A percentile compares a stretch with the other conserved stretches of the same genome.
Evolutionary conservation across 2,113 vertebrate species (phyloP).

Genomic region (Nematolebias whitei): DNA sequence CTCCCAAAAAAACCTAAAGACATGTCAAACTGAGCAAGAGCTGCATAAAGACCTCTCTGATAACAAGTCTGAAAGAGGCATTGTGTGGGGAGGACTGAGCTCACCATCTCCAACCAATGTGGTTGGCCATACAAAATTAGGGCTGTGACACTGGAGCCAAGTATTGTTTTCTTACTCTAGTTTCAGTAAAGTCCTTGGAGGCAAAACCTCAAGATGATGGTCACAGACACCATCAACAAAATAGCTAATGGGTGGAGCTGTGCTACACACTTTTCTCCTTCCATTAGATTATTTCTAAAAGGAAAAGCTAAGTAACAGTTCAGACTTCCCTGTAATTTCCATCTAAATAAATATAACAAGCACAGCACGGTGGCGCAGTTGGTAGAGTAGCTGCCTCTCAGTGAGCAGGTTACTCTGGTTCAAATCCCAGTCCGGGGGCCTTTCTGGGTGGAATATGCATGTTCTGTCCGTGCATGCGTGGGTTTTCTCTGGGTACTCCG

Average conservation of each 20-base stretch:
- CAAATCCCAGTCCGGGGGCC: too few species aligned
- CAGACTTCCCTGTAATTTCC: too few species aligned
- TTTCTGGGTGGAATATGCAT: too few species aligned
- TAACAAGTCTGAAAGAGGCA: constrained; percentile 64
- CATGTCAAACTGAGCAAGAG: constrained; percentile 44
- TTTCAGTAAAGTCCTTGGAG: constrained; percentile 21
- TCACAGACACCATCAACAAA: constrained; percentile 27
- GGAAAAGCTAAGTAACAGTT: constrained; percentile 9
- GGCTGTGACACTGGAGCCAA: constrained; percentile 42
- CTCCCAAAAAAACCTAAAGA: constrained; percentile 60
- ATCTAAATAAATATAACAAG: too few species aligned
- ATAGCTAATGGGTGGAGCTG: neutral
- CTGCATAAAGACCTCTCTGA: constrained; percentile 74
- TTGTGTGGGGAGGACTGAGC: constrained; percentile 71
- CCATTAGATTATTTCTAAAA: constrained; percentile 8
- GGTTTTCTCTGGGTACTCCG: too few species aligned
- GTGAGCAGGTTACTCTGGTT: too few species aligned
- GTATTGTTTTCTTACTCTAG: constrained; percentile 49
- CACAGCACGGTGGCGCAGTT: too few species aligned
- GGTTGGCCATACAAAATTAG: constrained; percentile 56
- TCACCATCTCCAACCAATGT: constrained; percentile 70
- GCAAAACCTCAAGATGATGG: constrained; percentile 27
- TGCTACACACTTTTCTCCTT: neutral
- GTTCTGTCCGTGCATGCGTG: too few species aligned
- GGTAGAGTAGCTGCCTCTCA: too few species aligned